Percentiles rank a stretch among this genome's conserved stretches.
Conservation (phyloP, 2,113 vertebrate genomes). For the Elephas maximus region DNA sequence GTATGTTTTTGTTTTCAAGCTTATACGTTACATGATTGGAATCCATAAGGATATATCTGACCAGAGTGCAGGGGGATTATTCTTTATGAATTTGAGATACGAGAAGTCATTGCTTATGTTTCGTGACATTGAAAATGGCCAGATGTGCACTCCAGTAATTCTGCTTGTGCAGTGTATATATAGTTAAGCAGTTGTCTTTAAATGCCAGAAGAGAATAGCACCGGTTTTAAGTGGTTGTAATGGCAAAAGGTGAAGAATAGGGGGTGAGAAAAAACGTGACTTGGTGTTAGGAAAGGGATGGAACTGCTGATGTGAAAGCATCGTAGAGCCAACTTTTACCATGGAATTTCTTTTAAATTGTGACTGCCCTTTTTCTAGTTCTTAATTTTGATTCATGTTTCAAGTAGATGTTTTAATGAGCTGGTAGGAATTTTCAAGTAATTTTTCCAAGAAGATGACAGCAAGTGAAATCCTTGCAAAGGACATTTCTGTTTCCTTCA, state of each 20-base stretch:
- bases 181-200: neutral
- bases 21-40: neutral
- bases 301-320: neutral
- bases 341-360: neutral
- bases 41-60: neutral
- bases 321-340: neutral
- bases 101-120: neutral
- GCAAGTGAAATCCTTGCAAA: neutral
- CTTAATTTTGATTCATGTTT: neutral
- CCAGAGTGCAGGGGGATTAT: neutral
- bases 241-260: neutral
- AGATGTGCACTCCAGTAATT: neutral
- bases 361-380: neutral
- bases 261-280: neutral
- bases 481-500: neutral
- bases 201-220: neutral
- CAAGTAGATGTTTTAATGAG: neutral
- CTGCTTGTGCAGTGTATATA: neutral
- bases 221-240: neutral
- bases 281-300: neutral
- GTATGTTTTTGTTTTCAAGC: neutral
- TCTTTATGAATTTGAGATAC: neutral
- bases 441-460: neutral
- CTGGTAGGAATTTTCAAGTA: neutral
- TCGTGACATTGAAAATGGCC: neutral